Percentiles rank a stretch among this genome's conserved stretches.
Evolutionary conservation across 2,888 invertebrate species (phyloP).

Genomic region (Augiades crinisus): DNA sequence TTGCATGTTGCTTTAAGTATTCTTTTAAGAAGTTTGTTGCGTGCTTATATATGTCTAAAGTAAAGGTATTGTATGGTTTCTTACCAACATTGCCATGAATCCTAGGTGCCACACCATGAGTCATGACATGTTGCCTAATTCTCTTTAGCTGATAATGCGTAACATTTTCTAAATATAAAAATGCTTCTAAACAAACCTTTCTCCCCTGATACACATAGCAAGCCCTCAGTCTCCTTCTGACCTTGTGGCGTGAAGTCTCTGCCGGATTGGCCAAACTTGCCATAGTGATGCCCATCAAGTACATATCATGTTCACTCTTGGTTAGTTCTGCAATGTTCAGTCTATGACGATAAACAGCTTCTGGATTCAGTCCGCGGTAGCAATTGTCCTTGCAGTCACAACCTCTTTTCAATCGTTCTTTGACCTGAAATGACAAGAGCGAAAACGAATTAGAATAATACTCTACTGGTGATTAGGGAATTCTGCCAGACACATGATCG

Average conservation of each 20-base stretch:
- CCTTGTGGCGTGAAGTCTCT: conserved; percentile 86
- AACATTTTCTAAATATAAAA: conserved; percentile 89
- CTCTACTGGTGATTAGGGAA: too few species aligned
- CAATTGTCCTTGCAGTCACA: conserved; percentile 91
- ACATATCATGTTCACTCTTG: conserved; percentile 92
- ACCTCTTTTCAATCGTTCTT: conserved; percentile 85
- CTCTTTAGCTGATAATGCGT: conserved; percentile 90
- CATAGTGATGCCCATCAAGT: conserved; percentile 92
- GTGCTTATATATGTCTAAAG: conserved; percentile 88
- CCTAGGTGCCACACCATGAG: conserved; percentile 88
- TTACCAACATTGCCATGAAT: conserved; percentile 91
- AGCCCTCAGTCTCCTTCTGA: conserved; percentile 86
- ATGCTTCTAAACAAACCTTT: conserved; percentile 89
- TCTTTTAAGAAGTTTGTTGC: conserved; percentile 89
- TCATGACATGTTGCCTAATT: conserved; percentile 89
- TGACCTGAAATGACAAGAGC: conserved; percentile 80
- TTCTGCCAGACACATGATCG: too few species aligned
- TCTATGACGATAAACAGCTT: conserved; percentile 88
- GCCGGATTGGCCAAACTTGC: conserved; percentile 89
- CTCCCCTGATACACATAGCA: conserved; percentile 90
- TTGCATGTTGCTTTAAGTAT: conserved; percentile 85
- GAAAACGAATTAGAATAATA: too few species aligned
- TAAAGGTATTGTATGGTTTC: conserved; percentile 90
- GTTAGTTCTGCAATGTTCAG: conserved; percentile 90
- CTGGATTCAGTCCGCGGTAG: conserved; percentile 87